Base-by-base conservation (phyloP, 2,888 invertebrate species). In the Nipponacmea schrenckii region DNA sequence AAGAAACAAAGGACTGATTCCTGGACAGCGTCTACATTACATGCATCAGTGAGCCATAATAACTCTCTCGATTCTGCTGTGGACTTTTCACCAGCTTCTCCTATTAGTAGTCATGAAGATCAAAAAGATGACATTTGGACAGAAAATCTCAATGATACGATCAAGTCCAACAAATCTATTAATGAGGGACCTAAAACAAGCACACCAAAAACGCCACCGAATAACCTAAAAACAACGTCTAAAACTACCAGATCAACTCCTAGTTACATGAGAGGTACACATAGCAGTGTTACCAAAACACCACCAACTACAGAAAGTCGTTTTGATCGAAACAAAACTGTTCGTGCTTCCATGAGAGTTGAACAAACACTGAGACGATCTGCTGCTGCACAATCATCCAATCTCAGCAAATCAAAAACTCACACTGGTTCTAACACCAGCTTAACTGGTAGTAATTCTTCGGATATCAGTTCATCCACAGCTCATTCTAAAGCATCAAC, bases 251-350 rank as follows among this genome's bases (percentile, higher is more conserved):
- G 77, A 64, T 69, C 77, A 45, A 79, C 82, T 31, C 84, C 85
- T 15, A 84, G 84, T 68, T 85, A 83, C 70, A 85, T 85, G 85
- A 75, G 79, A 62, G 78, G 80, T 26, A 85, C 84, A n/a, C 73
- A 78, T 39, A 82, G 84, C 62, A 67, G 72, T 14, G 50, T 65
- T 12, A 80, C 81, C 63, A 68, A 76, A 20, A 79, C 75, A 45
- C 69, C 68, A 20, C 62, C 74, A 12, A 69, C 73, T 10, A 71
- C 68, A 27, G 71, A 75, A n/a, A 64, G 74, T 46, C 66, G 71
- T 17, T 68, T 74, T 31, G 78, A 69, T 45, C 66, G 79, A 39
- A 72, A 67, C 39, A 72, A 71, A 20, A 67, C 66, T 67, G 69
- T 68, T 15, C 71, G 78, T 31, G 73, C 76, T 14, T 78, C 78